Evolutionary conservation across 2,797 vertebrate species (phyloP).

Genomic region (Rhodeus uyekii): DNA sequence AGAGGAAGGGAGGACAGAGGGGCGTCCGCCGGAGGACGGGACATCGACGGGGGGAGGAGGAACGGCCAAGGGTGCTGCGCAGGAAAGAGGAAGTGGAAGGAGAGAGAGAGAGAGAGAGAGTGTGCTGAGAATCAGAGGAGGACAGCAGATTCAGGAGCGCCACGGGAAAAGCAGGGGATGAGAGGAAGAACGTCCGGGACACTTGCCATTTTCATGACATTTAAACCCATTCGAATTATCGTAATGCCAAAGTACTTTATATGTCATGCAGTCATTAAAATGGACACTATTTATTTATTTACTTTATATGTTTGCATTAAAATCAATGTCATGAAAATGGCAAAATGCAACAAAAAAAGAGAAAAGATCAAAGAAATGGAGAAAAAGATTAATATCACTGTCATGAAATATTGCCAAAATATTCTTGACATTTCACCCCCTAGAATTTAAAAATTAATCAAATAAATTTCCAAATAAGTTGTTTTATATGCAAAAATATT

Average conservation of each 20-base stretch:
- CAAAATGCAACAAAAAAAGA: too few species aligned
- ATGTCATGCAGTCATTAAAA: too few species aligned
- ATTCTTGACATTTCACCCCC: too few species aligned
- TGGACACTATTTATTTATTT: background rate
- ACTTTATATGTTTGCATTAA: too few species aligned
- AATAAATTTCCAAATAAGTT: background rate
- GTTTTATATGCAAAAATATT: background rate
- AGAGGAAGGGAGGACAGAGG: conserved; percentile 71
- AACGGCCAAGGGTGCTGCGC: conserved; percentile 82
- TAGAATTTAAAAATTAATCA: background rate
- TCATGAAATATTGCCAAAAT: background rate
- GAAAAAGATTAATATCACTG: background rate
- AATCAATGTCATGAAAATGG: background rate
- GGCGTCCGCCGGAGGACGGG: conserved; percentile 75
- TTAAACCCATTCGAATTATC: rapidly evolving
- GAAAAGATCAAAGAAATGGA: background rate
- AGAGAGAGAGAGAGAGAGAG: conserved; percentile 66
- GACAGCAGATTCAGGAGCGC: conserved; percentile 54
- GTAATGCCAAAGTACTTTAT: too few species aligned
- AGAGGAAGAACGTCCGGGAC: background rate
- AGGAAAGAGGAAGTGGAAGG: conserved; percentile 63
- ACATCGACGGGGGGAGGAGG: conserved; percentile 71
- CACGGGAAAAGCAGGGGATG: conserved; percentile 44
- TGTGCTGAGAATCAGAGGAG: conserved; percentile 74
- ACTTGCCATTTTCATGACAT: background rate